Conservation (phyloP, 92 coral and sea anemone species). For the Bergia puertoricense region DNA sequence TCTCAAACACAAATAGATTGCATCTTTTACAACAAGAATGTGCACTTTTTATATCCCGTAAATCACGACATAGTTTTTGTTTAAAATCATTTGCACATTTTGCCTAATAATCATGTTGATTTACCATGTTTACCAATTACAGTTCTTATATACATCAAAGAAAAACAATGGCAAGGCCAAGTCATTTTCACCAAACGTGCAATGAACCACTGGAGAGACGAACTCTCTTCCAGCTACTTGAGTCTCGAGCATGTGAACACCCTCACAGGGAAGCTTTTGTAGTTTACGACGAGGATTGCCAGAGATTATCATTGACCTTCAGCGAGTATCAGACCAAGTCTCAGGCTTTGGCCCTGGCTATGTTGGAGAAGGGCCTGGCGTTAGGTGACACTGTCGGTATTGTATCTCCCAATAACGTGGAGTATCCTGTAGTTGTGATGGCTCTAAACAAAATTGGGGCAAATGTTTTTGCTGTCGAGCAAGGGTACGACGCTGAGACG, state of each 20-base stretch:
- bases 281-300: conserved; percentile 2
- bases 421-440: conserved; percentile 17
- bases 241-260: background rate
- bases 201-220: background rate
- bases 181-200: background rate
- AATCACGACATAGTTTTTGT: no score
- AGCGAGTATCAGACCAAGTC: conserved; percentile 20
- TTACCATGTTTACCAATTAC: background rate
- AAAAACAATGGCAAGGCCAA: background rate
- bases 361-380: conserved; percentile 24
- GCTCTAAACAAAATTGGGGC: conserved; percentile 18
- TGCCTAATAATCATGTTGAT: background rate
- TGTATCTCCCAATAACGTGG: conserved; percentile 7
- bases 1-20: no score
- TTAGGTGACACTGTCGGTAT: background rate
- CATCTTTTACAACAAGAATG: no score
- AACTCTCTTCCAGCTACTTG: conserved; percentile 16
- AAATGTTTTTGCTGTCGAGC: background rate
- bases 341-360: conserved; percentile 16
- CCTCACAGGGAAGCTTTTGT: conserved; percentile 23
- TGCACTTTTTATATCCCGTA: no score
- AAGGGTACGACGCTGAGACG: background rate
- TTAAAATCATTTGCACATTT: no score
- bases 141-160: background rate
- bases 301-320: conserved; percentile 14